A percentile compares a stretch with the other conserved stretches of the same genome.
phyloP scores from a whole-genome alignment of 2,113 vertebrate genomes.

The Platichthys stellatus region DNA sequence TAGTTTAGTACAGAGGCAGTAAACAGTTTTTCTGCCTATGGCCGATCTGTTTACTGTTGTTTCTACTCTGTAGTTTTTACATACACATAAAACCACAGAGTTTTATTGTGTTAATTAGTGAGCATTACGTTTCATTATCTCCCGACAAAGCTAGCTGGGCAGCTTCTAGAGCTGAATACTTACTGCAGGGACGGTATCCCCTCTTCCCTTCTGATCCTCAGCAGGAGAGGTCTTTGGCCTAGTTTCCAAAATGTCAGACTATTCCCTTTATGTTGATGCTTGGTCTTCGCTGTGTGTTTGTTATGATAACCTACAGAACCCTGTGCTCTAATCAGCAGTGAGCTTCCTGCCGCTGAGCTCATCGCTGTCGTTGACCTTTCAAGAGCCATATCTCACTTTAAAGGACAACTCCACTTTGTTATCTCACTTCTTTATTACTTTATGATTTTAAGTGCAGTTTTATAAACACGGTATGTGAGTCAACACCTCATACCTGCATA shows the following conservation, averaged over 20 bases:
- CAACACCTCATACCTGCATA: neutral
- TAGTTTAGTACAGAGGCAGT: no score
- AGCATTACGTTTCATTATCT: neutral
- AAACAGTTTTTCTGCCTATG: no score
- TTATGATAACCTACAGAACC: conserved; percentile 9
- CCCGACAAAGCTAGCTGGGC: neutral
- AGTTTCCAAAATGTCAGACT: neutral
- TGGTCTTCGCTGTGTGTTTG: neutral
- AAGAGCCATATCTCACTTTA: neutral
- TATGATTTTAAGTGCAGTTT: conserved; percentile 10
- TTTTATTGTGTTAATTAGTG: neutral
- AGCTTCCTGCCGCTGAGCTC: conserved; percentile 1
- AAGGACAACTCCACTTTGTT: conserved; percentile 30
- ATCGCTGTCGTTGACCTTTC: conserved; percentile 41
- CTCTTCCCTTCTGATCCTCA: neutral
- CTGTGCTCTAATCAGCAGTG: conserved; percentile 17
- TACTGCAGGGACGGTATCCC: neutral
- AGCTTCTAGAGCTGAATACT: neutral
- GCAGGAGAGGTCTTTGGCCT: neutral
- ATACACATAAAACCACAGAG: neutral
- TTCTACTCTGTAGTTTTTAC: neutral
- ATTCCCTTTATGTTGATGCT: neutral
- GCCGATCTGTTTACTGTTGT: no score
- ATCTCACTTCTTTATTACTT: conserved; percentile 27
- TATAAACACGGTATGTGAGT: conserved; percentile 9